Conservation (phyloP, 2,113 vertebrate genomes). For the Barbus barbus region DNA sequence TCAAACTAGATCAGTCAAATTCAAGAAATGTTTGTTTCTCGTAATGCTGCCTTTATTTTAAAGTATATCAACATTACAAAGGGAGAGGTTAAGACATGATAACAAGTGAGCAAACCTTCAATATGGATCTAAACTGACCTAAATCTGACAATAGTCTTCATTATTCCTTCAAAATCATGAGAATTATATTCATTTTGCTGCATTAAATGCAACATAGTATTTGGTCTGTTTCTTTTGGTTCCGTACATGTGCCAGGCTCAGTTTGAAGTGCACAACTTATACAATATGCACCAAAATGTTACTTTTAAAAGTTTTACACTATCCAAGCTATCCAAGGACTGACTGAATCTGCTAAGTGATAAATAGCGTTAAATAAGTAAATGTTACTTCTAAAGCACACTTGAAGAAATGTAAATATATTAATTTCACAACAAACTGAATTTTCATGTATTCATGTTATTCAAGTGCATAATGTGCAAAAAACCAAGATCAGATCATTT, state of each 20-base stretch:
- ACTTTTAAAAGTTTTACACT: neutral
- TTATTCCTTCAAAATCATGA: neutral
- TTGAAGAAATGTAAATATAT: neutral
- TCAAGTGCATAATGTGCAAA: slow-evolving; percentile 15
- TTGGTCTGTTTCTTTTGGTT: neutral
- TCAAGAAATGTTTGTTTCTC: neutral
- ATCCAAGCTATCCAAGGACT: neutral
- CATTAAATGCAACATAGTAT: neutral
- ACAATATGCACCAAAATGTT: neutral
- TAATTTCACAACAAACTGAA: neutral
- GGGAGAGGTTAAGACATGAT: neutral
- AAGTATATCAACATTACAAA: slow-evolving; percentile 21
- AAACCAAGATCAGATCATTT: neutral
- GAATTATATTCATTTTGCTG: too few relatives aligned
- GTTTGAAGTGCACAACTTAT: neutral
- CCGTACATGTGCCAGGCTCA: neutral
- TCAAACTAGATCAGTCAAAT: neutral
- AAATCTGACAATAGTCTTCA: neutral
- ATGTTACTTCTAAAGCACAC: neutral
- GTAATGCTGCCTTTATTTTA: slow-evolving; percentile 20
- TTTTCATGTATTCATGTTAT: neutral
- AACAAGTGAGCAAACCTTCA: neutral
- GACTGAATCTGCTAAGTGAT: neutral
- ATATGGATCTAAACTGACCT: neutral
- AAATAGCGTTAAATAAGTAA: neutral